Evolutionary conservation across 2,888 invertebrate genomes (phyloP), one percentile per base, ranked within the genome.

Genomic region (Oscheius sp.): DNA sequence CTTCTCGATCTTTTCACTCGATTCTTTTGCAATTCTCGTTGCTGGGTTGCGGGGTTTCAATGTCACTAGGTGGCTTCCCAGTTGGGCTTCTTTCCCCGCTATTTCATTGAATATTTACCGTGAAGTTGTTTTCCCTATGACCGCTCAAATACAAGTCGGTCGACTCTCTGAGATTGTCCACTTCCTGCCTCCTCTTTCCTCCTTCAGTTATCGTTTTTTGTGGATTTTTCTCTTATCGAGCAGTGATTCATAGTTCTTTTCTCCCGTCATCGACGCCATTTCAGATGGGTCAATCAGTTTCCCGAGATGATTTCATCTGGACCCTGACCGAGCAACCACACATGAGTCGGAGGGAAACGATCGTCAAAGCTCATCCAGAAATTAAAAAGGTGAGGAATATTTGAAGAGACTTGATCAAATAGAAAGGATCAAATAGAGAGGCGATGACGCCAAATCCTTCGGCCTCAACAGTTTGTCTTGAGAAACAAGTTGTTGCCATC

Each of bases 291-390:
- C 95, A 95, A 84, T 93, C 92, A 88, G 96, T 96, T 58, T 95
- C 97, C 25, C 92, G 95, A 87, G 93, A 92, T 0, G 97, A 99
- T 91, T 99, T 96, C 89, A 96, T 98, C 89, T 99, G 98, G 98
- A 92, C 93, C 52, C 95, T 95, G 87, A 95, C 95, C 0, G 97
- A 98, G 88, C 98, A 99, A 89, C 99, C 99, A 12, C 99, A 99
- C 90, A 96, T 96, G 6, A 93, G 93, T 74, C 92, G 99, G 76
- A 92, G 99, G 77, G 95, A 95, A 91, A 92, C 94, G 85, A 99
- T 99, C 89, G 91, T 99, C 88, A 93, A 95, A 88, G 97, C 97
- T 91, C 94, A 99, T 90, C 99, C 99, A 6, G 93, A 99, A 90
- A 95, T 99, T 73, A 86, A 86, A 73, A 76, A 83, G 79, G 84